A percentile compares a stretch with the other conserved stretches of the same genome.
These are phyloP conservation scores for Drosophila sordidula DNA, from an alignment of 2,888 invertebrate species.

Conservation along the genomic window DNA sequence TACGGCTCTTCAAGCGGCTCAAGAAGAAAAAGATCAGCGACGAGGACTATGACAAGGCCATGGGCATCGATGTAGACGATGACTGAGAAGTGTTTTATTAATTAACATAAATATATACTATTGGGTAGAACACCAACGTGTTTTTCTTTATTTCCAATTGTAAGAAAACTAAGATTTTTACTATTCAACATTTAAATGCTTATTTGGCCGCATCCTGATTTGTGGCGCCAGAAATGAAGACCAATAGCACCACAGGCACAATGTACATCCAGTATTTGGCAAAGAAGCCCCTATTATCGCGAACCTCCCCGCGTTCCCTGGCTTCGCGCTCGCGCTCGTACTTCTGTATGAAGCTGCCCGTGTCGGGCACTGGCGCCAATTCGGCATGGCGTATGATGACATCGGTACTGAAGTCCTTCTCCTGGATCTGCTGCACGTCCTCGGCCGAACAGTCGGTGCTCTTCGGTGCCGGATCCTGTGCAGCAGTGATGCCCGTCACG, in stretches of 20 bases:
- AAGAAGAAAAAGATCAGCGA: constrained; percentile 92
- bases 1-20: constrained; percentile 93
- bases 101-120: constrained; percentile 44
- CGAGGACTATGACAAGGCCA: constrained; percentile 88
- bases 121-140: constrained; percentile 7
- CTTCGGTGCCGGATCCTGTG: constrained; percentile 86
- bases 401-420: constrained; percentile 89
- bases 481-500: constrained; percentile 89
- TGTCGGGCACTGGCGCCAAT: constrained; percentile 95
- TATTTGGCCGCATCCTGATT: constrained; percentile 89
- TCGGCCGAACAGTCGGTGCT: constrained; percentile 57
- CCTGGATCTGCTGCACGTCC: constrained; percentile 57
- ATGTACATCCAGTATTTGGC: constrained; percentile 99
- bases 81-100: constrained; percentile 10
- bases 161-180: constrained; percentile 16
- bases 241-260: constrained; percentile 95
- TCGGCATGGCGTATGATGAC: constrained; percentile 93
- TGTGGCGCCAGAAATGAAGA: constrained; percentile 94
- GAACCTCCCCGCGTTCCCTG: constrained; percentile 94
- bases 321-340: constrained; percentile 95
- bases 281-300: constrained; percentile 97
- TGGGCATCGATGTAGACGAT: constrained; percentile 85
- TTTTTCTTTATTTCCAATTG: constrained; percentile 19
- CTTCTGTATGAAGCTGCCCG: constrained; percentile 97
- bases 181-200: constrained; percentile 7